Conservation (phyloP, 2,797 vertebrate species). For the Poeciliopsis gracilis region DNA sequence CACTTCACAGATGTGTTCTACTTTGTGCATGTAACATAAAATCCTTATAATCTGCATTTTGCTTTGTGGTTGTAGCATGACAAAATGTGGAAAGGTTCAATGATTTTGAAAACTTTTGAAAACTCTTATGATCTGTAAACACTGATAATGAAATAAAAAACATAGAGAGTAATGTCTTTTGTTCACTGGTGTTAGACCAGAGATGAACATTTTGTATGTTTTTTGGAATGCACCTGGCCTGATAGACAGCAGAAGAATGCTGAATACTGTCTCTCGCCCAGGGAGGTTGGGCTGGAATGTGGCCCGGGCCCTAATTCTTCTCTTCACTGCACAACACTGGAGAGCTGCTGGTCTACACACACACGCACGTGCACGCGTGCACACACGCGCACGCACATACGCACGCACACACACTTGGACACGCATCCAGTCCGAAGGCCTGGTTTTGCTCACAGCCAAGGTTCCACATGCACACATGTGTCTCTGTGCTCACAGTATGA, state of each 20-base stretch:
- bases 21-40: neutral
- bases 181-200: conserved; percentile 28
- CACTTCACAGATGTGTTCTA: neutral
- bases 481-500: conserved; percentile 18
- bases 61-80: neutral
- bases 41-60: neutral
- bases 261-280: conserved; percentile 77
- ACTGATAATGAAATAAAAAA: conserved; percentile 14
- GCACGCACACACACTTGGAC: conserved; percentile 37
- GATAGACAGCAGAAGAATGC: conserved; percentile 81
- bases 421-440: conserved; percentile 47
- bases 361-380: conserved; percentile 36
- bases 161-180: conserved; percentile 5
- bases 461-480: conserved; percentile 57
- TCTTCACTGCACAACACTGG: conserved; percentile 69
- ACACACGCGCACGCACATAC: conserved; percentile 35
- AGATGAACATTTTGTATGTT: conserved; percentile 42
- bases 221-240: conserved; percentile 82
- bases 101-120: neutral
- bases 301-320: conserved; percentile 78
- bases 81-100: neutral
- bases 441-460: conserved; percentile 54
- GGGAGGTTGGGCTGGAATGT: conserved; percentile 82
- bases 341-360: conserved; percentile 62
- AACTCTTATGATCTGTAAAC: neutral